Evolutionary conservation across 2,888 invertebrate genomes (phyloP).

Genomic region (Cosmia pyralina): DNA sequence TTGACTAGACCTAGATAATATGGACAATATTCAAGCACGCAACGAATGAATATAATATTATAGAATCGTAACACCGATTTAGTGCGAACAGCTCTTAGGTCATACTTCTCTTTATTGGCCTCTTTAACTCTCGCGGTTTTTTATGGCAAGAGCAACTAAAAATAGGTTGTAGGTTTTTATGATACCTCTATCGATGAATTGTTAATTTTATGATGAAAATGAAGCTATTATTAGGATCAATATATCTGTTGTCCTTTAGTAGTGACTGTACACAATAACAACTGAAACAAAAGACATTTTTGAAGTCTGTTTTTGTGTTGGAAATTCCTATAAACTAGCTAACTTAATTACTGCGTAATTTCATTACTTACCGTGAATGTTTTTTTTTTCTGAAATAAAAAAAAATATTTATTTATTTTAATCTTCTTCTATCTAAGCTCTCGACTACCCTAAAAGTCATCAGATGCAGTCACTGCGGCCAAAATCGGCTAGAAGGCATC

Average conservation of each 20-base stretch:
- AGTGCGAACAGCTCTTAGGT: constrained; percentile 10
- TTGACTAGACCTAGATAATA: constrained; percentile 21
- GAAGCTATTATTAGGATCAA: constrained; percentile 1
- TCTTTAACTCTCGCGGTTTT: background rate
- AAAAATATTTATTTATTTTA: too few species aligned
- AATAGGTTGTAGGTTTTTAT: constrained; percentile 1
- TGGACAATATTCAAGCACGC: constrained; percentile 40
- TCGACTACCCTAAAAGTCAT: background rate
- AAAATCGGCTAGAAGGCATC: background rate
- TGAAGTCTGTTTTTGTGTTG: background rate
- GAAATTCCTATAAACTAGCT: background rate
- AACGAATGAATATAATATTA: background rate
- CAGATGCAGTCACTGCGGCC: background rate
- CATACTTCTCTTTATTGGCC: background rate
- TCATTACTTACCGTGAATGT: too few species aligned
- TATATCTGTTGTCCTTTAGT: background rate
- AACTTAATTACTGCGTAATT: background rate
- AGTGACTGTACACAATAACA: background rate
- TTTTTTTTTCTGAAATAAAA: too few species aligned
- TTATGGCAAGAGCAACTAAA: background rate
- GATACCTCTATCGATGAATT: background rate
- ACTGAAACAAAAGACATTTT: background rate
- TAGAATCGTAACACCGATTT: constrained; percentile 19
- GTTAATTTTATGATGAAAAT: background rate
- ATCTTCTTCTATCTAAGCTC: background rate